Evolutionary conservation across 1,140 invertebrate species (phyloP).

Genomic region (Drosophila mojavensis): DNA sequence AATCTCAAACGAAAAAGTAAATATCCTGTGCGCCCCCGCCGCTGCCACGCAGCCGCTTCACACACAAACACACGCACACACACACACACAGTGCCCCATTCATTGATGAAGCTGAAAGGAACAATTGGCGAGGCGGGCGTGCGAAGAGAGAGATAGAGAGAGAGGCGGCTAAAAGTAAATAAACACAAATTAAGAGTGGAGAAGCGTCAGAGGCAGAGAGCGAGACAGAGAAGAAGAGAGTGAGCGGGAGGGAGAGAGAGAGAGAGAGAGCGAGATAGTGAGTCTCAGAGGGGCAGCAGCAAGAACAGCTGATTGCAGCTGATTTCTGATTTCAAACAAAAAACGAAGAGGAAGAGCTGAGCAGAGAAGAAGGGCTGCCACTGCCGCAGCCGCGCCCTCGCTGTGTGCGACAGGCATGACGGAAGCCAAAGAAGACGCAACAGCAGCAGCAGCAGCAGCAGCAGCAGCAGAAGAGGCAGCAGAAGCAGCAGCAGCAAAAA

Average conservation of each 20-base stretch:
- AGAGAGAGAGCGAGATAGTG: not conserved
- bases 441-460: constrained; percentile 31
- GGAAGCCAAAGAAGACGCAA: constrained; percentile 61
- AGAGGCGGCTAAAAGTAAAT: constrained; percentile 10
- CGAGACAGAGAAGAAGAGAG: too few relatives aligned
- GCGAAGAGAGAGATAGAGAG: not conserved
- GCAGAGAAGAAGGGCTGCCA: constrained; percentile 27
- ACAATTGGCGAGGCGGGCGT: constrained; percentile 15
- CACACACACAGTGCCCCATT: constrained; percentile 2
- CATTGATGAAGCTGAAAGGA: constrained; percentile 42
- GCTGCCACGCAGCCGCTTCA: not conserved
- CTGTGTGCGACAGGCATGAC: constrained; percentile 71
- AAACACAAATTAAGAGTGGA: not conserved
- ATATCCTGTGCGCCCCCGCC: constrained; percentile 59
- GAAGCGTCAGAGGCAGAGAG: not conserved
- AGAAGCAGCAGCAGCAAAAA: constrained; percentile 31
- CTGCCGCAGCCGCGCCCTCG: not conserved
- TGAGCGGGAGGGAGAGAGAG: not conserved
- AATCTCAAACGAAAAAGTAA: constrained; percentile 69
- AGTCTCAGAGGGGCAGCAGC: not conserved
- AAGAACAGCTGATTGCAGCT: constrained; percentile 79
- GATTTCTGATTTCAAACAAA: constrained; percentile 52
- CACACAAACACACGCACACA: too few relatives aligned
- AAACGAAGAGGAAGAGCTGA: not conserved
- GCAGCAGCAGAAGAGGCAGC: constrained; percentile 6